Conservation (phyloP, 1,140 invertebrate genomes). For the Pemphigus obesinymphae region DNA sequence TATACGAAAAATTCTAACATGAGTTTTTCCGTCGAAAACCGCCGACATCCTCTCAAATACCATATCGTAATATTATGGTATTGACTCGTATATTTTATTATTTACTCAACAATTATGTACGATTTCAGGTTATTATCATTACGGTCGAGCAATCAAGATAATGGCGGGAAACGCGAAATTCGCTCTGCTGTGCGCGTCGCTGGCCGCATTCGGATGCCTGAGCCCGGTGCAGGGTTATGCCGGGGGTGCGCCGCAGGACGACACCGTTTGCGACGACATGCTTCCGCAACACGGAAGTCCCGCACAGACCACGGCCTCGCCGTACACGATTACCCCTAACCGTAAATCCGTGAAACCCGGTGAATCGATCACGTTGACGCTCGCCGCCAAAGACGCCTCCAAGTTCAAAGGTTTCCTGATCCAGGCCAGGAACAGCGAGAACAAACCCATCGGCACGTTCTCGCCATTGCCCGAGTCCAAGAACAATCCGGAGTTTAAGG, state of each 20-base stretch:
- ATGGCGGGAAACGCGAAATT: conserved; percentile 9
- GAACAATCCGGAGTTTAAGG: not conserved
- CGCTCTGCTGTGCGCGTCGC: not conserved
- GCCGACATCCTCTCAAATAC: not conserved
- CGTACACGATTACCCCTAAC: conserved; percentile 53
- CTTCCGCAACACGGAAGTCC: conserved; percentile 53
- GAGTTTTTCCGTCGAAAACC: not conserved
- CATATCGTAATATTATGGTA: not conserved
- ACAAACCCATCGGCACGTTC: conserved; percentile 53
- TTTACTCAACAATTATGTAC: too few relatives aligned
- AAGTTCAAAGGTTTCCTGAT: conserved; percentile 56
- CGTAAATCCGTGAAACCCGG: conserved; percentile 51
- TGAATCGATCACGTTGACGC: conserved; percentile 50
- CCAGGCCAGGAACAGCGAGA: conserved; percentile 52
- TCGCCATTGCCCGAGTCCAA: conserved; percentile 48
- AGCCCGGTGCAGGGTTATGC: conserved; percentile 12
- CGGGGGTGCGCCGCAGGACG: conserved; percentile 53
- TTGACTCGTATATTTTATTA: too few relatives aligned
- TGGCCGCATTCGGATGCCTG: not conserved
- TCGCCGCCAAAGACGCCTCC: conserved; percentile 48
- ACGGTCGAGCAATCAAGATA: not conserved
- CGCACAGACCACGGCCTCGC: conserved; percentile 51
- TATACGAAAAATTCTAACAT: not conserved
- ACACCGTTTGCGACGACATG: conserved; percentile 55
- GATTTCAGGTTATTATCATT: too few relatives aligned